Percentiles rank a stretch among this genome's conserved stretches.
Evolutionary conservation across 2,888 invertebrate species (phyloP).

Genomic region (Cataglyphis altisquamis): DNA sequence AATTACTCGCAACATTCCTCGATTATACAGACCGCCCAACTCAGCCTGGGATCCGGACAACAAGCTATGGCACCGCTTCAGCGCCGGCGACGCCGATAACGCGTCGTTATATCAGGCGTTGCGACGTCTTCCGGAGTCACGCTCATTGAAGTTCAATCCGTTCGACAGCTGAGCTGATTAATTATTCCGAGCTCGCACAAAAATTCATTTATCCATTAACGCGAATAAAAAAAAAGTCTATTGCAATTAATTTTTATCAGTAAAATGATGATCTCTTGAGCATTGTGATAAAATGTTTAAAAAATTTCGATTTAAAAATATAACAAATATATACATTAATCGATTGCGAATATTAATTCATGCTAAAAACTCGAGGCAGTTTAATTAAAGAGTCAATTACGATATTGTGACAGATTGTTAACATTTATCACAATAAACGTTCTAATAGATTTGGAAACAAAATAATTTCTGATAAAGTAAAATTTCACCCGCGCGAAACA

Average conservation of each 20-base stretch:
- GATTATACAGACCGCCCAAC: slow-evolving; percentile 73
- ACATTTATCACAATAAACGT: background rate
- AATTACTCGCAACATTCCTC: slow-evolving; percentile 76
- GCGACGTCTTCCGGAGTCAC: slow-evolving; percentile 89
- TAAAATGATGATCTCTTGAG: background rate
- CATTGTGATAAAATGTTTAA: background rate
- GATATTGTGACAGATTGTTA: background rate
- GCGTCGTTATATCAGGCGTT: slow-evolving; percentile 87
- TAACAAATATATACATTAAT: background rate
- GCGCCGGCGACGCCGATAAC: slow-evolving; percentile 90
- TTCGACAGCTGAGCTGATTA: slow-evolving; percentile 85
- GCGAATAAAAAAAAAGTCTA: background rate
- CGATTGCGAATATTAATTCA: background rate
- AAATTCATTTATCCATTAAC: background rate
- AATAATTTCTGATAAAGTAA: slow-evolving; percentile 21
- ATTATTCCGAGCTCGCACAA: slow-evolving; percentile 9
- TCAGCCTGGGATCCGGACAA: slow-evolving; percentile 79
- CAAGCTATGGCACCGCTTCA: slow-evolving; percentile 88
- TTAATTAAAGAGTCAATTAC: slow-evolving; percentile 30
- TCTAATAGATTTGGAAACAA: background rate
- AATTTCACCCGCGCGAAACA: background rate
- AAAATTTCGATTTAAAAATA: background rate
- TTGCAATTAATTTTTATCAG: background rate
- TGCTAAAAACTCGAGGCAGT: background rate
- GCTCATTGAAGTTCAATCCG: slow-evolving; percentile 89